Conservation (phyloP, 2,797 vertebrate genomes). For the Betta splendens region DNA sequence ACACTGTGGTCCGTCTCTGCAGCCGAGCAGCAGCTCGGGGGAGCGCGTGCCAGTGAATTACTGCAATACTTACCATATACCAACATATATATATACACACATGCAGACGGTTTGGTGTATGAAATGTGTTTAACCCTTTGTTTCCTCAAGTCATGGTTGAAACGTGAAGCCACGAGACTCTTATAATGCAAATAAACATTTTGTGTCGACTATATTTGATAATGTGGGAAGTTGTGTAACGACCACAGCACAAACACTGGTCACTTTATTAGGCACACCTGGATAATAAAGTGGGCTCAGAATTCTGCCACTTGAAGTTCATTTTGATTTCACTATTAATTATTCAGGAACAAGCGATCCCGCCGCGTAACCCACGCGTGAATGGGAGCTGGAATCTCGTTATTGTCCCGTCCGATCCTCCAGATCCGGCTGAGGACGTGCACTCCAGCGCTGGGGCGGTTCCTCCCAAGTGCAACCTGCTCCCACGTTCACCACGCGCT, state of each 20-base stretch:
- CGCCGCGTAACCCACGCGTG: slow-evolving; percentile 34
- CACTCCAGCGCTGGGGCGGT: no score
- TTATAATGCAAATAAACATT: slow-evolving; percentile 55
- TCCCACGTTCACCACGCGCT: slow-evolving; percentile 29
- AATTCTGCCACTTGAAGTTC: neutral
- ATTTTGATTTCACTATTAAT: neutral
- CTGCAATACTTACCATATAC: slow-evolving; percentile 37
- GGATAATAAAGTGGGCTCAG: no score
- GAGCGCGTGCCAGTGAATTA: slow-evolving; percentile 32
- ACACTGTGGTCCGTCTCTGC: slow-evolving; percentile 24
- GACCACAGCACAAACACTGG: no score
- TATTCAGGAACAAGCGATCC: slow-evolving; percentile 4
- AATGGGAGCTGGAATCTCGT: slow-evolving; percentile 51
- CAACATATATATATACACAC: neutral
- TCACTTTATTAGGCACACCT: no score
- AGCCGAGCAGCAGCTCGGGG: slow-evolving; percentile 32
- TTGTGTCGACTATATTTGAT: slow-evolving; percentile 55
- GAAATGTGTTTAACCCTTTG: slow-evolving; percentile 14
- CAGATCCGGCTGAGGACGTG: slow-evolving; percentile 46
- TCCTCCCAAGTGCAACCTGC: slow-evolving; percentile 44
- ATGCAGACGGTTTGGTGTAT: slow-evolving; percentile 23
- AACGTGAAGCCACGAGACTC: slow-evolving; percentile 40
- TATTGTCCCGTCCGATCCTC: slow-evolving; percentile 63
- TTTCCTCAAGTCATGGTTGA: slow-evolving; percentile 45
- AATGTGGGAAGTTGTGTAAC: no score